Conservation (phyloP, 1,140 invertebrate genomes). For the Ditylenchus dipsaci region DNA sequence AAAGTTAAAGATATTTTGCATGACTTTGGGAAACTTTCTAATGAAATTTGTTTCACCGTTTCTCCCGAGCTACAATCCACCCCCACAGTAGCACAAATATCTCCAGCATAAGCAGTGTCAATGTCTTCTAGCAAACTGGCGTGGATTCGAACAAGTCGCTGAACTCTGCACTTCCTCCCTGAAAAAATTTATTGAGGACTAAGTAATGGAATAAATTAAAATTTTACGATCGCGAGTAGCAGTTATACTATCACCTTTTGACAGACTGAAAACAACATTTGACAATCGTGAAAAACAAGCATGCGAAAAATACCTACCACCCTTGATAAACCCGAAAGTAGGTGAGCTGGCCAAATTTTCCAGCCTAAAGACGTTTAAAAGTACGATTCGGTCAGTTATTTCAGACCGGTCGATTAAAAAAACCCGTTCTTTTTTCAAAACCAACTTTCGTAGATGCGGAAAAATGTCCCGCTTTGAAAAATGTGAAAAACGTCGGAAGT, state of each 20-base stretch:
- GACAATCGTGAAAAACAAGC: no score
- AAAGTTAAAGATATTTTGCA: no score
- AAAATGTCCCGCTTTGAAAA: no score
- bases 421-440: no score
- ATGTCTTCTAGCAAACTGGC: constrained; percentile 96
- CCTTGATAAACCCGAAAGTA: constrained; percentile 97
- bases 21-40: no score
- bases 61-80: constrained; percentile 98
- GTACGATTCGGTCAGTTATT: no score
- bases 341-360: constrained; percentile 91
- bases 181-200: no score
- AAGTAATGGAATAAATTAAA: no score
- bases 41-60: constrained; percentile 86
- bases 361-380: constrained; percentile 64
- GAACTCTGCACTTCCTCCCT: constrained; percentile 63
- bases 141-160: constrained; percentile 84
- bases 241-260: constrained; percentile 77
- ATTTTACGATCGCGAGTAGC: constrained; percentile 74
- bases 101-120: constrained; percentile 82
- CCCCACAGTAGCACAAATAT: constrained; percentile 95
- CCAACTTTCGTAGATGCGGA: no score
- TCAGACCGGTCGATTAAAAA: background rate
- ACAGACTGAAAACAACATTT: constrained; percentile 62
- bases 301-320: no score
- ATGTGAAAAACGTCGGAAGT: no score